A percentile compares a stretch with the other conserved stretches of the same genome.
Conservation (phyloP, 2,113 vertebrate genomes). For the Leuciscus idus region DNA sequence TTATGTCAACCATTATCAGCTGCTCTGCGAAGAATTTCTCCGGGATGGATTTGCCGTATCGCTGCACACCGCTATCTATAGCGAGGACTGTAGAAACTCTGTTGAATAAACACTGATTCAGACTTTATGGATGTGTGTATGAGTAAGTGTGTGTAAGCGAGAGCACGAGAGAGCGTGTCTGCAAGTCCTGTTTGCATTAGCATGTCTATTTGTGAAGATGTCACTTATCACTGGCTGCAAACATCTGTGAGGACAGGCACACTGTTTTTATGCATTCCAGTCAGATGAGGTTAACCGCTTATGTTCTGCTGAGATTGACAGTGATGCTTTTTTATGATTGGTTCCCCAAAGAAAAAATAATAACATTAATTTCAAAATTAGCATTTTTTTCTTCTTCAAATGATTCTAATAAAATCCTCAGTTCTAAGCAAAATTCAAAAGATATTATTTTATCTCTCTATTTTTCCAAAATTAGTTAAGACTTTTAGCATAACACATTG, state of each 20-base stretch:
- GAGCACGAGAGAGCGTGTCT: not conserved
- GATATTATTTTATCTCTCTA: no score
- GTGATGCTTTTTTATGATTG: not conserved
- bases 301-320: not conserved
- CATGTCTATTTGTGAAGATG: conserved; percentile 32
- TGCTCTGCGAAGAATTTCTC: not conserved
- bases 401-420: no score
- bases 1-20: conserved; percentile 17
- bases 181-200: not conserved
- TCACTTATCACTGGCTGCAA: conserved; percentile 45
- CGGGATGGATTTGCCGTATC: not conserved
- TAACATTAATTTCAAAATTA: no score
- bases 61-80: not conserved
- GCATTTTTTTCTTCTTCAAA: no score
- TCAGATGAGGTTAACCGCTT: conserved; percentile 42
- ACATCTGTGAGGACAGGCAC: conserved; percentile 46
- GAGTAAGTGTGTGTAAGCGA: not conserved
- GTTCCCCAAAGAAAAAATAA: not conserved
- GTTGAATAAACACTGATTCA: conserved; percentile 28
- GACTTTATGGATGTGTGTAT: not conserved
- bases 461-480: no score
- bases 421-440: no score
- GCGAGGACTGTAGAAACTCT: not conserved
- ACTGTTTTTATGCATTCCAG: conserved; percentile 37
- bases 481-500: no score